A percentile compares a stretch with the other conserved stretches of the same genome.
phyloP scores from a whole-genome alignment of 2,888 invertebrate species.

The Tetragnatha montana region DNA sequence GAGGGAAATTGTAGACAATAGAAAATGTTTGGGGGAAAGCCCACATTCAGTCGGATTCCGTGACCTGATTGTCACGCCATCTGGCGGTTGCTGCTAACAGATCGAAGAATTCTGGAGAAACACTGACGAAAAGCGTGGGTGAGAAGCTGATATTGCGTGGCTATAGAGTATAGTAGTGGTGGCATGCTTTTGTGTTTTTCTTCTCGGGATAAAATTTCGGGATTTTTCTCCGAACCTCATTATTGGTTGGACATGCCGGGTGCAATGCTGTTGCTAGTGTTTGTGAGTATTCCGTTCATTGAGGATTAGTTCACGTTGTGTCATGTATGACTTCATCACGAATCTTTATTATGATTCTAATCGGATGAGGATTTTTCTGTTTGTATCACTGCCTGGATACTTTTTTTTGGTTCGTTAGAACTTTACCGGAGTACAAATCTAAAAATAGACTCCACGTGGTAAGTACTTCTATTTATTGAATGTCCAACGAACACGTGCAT shows the following conservation, averaged over 20 bases:
- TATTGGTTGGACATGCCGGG: slow-evolving; percentile 18
- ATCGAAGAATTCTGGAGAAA: slow-evolving; percentile 59
- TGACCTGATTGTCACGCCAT: slow-evolving; percentile 61
- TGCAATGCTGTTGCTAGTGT: neutral
- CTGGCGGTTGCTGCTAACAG: slow-evolving; percentile 53
- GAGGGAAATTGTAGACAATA: slow-evolving; percentile 43
- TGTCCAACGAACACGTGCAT: no score
- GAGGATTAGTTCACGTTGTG: neutral
- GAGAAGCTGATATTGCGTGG: slow-evolving; percentile 53
- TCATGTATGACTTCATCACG: neutral
- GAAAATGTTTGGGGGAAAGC: slow-evolving; percentile 60
- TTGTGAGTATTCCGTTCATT: neutral
- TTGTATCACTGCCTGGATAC: no score
- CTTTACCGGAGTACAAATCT: no score
- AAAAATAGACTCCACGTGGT: no score
- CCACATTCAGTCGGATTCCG: slow-evolving; percentile 63
- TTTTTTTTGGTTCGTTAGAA: no score
- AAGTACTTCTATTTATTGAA: no score
- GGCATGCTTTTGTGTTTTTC: slow-evolving; percentile 50
- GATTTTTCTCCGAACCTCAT: slow-evolving; percentile 39
- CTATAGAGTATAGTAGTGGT: slow-evolving; percentile 29
- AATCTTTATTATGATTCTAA: no score
- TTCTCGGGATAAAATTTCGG: slow-evolving; percentile 14
- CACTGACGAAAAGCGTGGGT: slow-evolving; percentile 54
- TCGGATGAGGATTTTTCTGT: no score